Base-by-base conservation (phyloP, 2,113 vertebrate genomes). In the Chascanopsetta lugubris region DNA sequence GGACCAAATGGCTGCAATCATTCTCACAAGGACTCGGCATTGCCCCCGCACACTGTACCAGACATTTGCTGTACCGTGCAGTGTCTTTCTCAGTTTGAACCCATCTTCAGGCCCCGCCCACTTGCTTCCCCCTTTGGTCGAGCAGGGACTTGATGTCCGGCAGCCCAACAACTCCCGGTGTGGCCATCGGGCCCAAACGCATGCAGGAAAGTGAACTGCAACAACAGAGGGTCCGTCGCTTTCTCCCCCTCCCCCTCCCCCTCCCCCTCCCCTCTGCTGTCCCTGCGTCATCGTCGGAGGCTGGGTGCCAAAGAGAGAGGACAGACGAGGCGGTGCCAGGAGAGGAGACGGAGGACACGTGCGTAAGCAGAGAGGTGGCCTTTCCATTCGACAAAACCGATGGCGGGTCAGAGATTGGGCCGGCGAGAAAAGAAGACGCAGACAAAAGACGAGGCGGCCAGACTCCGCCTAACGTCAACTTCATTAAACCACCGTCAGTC, bases 271-370 rank as follows among this genome's bases (percentile, higher is more conserved):
- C 25, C 64, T 53, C 68, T 63, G 56, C 70, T 72, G 55, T 72
- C 26, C 34, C 74, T 85, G 84, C 84, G 72, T 90, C 89, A 85
- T 85, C 75, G 64, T 30, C 20, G n/a, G 66, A n/a, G 66, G 77
- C 76, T 77, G 49, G 54, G 36, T 86, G 81, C 79, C 85, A 85
- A 42, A 57, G 34, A 61, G 61, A 75, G 64, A 85, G 71, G 65
- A 76, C 29, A 21, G 24, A 30, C 45, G 60, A 70, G 64, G 32
- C 38, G 42, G 25, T 62, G 25, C 29, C 46, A 45, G 51, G 29
- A 69, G 51, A 51, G 53, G 54, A 74, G 46, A 63, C 18, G 59
- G 62, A 72, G 75, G 75, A 79, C 75, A 66, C 45, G 49, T 13
- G 29, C 26, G 4, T 46, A 63, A 65, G 60, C 73, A 77, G 50